Conservation (phyloP, 1,140 invertebrate genomes). For the Anastrepha obliqua region DNA sequence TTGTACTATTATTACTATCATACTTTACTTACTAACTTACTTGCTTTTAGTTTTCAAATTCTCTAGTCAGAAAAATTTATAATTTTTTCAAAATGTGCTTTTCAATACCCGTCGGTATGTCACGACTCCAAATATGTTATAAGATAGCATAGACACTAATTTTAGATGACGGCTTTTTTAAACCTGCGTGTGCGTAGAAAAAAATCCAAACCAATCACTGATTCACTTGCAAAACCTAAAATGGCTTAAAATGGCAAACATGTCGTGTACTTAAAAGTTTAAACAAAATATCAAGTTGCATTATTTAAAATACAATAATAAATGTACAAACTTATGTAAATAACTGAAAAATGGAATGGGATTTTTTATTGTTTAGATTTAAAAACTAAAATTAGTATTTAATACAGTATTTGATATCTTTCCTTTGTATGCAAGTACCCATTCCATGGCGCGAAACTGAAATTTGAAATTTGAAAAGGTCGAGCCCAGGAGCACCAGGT, state of each 20-base stretch:
- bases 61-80: no score
- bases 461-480: no score
- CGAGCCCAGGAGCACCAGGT: no score
- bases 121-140: background rate
- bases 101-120: background rate
- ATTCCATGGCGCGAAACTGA: no score
- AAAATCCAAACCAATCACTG: background rate
- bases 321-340: conserved; percentile 50
- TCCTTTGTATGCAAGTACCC: no score
- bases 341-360: background rate
- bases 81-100: no score
- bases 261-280: background rate
- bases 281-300: background rate
- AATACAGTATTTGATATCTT: no score
- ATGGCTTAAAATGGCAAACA: background rate
- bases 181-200: background rate
- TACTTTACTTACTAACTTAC: no score
- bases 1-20: no score
- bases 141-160: background rate
- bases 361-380: background rate
- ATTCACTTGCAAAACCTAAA: background rate
- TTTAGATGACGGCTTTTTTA: conserved; percentile 18
- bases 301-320: conserved; percentile 33
- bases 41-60: no score
- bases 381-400: no score